Conservation (phyloP, 1,140 invertebrate species). For the Macrobrachium nipponense region DNA sequence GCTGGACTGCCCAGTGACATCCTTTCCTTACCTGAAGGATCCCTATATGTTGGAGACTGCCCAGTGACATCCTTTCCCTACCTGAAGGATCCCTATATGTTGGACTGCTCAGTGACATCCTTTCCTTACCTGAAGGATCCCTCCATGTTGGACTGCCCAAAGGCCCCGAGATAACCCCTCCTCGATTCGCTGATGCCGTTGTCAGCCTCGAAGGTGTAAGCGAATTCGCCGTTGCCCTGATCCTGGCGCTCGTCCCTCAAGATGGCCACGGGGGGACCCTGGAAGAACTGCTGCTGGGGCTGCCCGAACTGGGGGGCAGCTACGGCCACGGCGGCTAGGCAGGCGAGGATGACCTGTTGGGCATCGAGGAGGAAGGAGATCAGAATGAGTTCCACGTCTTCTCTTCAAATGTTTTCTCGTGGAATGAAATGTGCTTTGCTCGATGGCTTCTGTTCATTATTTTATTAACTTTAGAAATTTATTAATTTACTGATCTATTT, state of each 20-base stretch:
- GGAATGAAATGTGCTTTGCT: too few species aligned
- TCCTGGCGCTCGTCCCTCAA: constrained; percentile 42
- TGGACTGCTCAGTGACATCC: constrained; percentile 22
- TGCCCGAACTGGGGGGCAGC: constrained; percentile 20
- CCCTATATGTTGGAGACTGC: constrained; percentile 41
- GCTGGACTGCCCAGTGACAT: constrained; percentile 32
- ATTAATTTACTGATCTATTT: too few species aligned
- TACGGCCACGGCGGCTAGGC: constrained; percentile 30
- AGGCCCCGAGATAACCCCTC: not conserved
- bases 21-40: constrained; percentile 25
- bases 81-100: constrained; percentile 43
- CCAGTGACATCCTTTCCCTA: constrained; percentile 14
- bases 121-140: constrained; percentile 34
- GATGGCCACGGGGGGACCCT: not conserved
- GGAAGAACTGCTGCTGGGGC: not conserved
- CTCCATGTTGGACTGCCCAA: constrained; percentile 38
- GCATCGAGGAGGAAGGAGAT: not conserved
- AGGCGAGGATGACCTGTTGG: constrained; percentile 35
- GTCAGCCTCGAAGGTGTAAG: constrained; percentile 30
- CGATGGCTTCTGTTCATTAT: too few species aligned
- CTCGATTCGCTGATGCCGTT: constrained; percentile 24
- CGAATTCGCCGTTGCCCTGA: constrained; percentile 32
- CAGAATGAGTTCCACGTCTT: too few species aligned
- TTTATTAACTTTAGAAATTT: too few species aligned
- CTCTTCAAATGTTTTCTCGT: too few species aligned